These are phyloP conservation scores for Siphamia tubifer DNA, from an alignment of 2,113 vertebrate species.

Conservation along the genomic window DNA sequence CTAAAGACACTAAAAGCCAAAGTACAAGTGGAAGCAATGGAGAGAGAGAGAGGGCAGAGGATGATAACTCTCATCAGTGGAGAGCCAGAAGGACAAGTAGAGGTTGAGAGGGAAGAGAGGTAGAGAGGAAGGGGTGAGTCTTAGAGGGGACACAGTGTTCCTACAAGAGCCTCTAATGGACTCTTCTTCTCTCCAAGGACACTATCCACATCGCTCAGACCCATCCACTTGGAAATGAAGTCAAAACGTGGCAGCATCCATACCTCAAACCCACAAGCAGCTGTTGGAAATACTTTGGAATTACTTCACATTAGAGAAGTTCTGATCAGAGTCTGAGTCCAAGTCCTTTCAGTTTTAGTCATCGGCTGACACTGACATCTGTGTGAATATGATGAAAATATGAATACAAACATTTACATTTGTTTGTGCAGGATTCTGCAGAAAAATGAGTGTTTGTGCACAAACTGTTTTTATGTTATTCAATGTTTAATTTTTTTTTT, in stretches of 20 bases:
- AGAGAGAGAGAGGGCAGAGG: too few species aligned
- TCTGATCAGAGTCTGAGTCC: too few species aligned
- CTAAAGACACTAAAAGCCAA: conserved; percentile 31
- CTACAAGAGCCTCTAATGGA: conserved; percentile 26
- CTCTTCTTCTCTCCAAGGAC: conserved; percentile 7
- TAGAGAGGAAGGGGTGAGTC: conserved; percentile 42
- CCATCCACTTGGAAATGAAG: background rate
- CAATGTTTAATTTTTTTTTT: too few species aligned
- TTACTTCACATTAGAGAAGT: background rate
- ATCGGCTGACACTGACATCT: too few species aligned
- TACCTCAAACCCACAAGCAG: background rate
- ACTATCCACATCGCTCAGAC: background rate
- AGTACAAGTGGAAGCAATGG: conserved; percentile 24
- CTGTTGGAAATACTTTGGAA: too few species aligned
- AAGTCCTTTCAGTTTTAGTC: too few species aligned
- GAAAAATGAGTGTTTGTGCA: too few species aligned
- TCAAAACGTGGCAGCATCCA: background rate
- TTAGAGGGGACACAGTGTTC: conserved; percentile 8
- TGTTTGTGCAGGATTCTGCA: too few species aligned
- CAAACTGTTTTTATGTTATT: too few species aligned
- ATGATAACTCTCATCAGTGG: too few species aligned
- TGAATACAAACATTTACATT: too few species aligned
- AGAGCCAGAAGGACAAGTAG: background rate
- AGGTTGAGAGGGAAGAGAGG: conserved; percentile 16
- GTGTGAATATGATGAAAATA: too few species aligned